phyloP scores from a whole-genome alignment of 2,113 vertebrate species.

The Arothron firmamentum region DNA sequence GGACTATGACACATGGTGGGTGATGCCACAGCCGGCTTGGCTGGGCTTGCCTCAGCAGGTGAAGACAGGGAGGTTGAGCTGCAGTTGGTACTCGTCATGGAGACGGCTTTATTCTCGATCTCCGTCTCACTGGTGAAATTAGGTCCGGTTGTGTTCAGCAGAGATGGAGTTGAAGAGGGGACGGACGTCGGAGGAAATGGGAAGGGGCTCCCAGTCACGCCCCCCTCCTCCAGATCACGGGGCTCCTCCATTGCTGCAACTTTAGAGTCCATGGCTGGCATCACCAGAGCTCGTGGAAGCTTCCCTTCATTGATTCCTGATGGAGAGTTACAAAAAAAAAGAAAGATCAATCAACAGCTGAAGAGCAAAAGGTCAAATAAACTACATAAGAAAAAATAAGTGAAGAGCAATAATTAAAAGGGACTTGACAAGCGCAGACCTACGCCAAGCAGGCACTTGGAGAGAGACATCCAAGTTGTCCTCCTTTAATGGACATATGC shows the following conservation, averaged over 20 bases:
- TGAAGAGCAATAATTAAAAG: too few relatives aligned
- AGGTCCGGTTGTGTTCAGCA: conserved; percentile 73
- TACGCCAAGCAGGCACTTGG: too few relatives aligned
- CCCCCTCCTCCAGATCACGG: conserved; percentile 11
- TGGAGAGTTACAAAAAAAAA: conserved; percentile 4
- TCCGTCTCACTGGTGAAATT: conserved; percentile 26
- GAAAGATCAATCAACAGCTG: too few relatives aligned
- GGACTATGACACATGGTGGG: conserved; percentile 7
- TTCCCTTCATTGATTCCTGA: conserved; percentile 40
- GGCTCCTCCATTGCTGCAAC: conserved; percentile 35
- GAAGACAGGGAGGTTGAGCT: conserved; percentile 26
- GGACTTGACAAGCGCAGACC: too few relatives aligned
- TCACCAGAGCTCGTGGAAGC: neutral
- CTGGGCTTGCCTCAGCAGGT: conserved; percentile 54
- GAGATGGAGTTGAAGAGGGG: conserved; percentile 40
- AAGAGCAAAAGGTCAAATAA: too few relatives aligned
- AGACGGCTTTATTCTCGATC: conserved; percentile 42
- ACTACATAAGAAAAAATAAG: too few relatives aligned
- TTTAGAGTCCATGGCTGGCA: conserved; percentile 36
- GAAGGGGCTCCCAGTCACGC: neutral
- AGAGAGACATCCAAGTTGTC: too few relatives aligned
- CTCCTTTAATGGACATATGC: too few relatives aligned
- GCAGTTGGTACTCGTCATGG: conserved; percentile 39
- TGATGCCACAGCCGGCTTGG: conserved; percentile 31
- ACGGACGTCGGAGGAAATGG: conserved; percentile 7